Evolutionary conservation across 2,113 vertebrate species (phyloP), one percentile per base, ranked within the genome.

Genomic region (Epinephelus moara): DNA sequence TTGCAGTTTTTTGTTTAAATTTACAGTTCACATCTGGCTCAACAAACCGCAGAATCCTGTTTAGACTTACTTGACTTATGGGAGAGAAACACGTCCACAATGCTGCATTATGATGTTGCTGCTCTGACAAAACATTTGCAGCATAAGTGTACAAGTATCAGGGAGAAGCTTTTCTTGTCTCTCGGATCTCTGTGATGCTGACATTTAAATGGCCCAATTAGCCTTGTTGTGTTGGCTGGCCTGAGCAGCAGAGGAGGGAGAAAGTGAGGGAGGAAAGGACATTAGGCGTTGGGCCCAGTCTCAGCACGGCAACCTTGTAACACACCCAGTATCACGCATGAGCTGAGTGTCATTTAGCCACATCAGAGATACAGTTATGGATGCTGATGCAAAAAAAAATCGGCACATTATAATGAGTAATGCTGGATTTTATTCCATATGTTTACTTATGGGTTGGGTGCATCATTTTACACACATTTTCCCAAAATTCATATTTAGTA

Each of bases 141-240:
- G 33, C 27, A 19, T 4, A 45, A 61, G 12, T 18, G 66, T 45
- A 30, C 25, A 63, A 25, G 37, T 59, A 25, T 18, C 4, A 53
- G 60, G 13, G 30, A 70, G 23, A 64, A 62, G 74, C 42, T 71
- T 66, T 14, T 69, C 42, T 64, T 45, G 61, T 72, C 21, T 69
- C 45, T 55, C 40, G 64, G 57, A 75, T 33, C 61, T 83, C 72
- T 68, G 55, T 53, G 61, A 80, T 66, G 70, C 81, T 86, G 84
- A 89, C 88, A 85, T 90, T 84, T 89, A 87, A 89, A 85, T 80
- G 80, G 82, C 55, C 83, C 75, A 66, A 63, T 85, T 89, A 81
- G 77, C 74, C 74, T 75, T 15, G 74, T 81, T 52, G 45, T 75
- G 75, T 61, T 81, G 60, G 63, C 80, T 63, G 78, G 79, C 30